These are phyloP conservation scores for Linyphia triangularis DNA, from an alignment of 2,888 invertebrate species.

Conservation along the genomic window DNA sequence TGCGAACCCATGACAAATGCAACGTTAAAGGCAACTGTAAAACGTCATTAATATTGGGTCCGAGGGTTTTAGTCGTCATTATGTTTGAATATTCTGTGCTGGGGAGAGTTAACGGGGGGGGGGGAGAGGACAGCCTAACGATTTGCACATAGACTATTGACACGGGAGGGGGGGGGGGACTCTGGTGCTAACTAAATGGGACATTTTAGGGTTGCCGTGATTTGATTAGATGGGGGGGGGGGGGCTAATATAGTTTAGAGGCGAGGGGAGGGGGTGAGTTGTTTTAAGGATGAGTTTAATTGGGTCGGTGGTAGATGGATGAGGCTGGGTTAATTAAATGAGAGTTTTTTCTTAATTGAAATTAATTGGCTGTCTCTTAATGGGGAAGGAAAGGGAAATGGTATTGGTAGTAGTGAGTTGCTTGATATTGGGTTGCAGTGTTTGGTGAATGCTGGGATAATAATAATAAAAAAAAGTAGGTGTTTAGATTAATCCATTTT, in stretches of 20 bases:
- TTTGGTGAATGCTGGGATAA: too few relatives aligned
- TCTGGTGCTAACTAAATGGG: constrained; percentile 62
- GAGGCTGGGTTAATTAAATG: neutral
- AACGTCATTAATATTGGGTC: constrained; percentile 67
- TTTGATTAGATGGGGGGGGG: constrained; percentile 31
- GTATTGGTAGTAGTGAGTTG: neutral
- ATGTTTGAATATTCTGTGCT: constrained; percentile 40
- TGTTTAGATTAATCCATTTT: too few relatives aligned
- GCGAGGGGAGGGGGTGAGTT: constrained; percentile 25
- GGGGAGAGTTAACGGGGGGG: neutral
- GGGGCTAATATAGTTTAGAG: constrained; percentile 43
- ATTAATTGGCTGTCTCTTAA: neutral
- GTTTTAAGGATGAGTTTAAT: neutral
- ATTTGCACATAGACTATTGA: constrained; percentile 71
- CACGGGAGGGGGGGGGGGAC: too few relatives aligned
- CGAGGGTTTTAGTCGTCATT: constrained; percentile 64
- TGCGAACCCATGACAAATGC: constrained; percentile 66
- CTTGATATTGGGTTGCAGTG: too few relatives aligned
- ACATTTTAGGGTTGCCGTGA: constrained; percentile 61
- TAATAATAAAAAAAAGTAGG: too few relatives aligned
- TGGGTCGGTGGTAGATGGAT: neutral
- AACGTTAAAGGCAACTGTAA: constrained; percentile 68
- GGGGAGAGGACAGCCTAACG: constrained; percentile 25
- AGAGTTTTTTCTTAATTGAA: constrained; percentile 24
- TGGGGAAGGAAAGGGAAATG: neutral